phyloP scores from a whole-genome alignment of 2,888 invertebrate genomes.

The Globia sparganii region DNA sequence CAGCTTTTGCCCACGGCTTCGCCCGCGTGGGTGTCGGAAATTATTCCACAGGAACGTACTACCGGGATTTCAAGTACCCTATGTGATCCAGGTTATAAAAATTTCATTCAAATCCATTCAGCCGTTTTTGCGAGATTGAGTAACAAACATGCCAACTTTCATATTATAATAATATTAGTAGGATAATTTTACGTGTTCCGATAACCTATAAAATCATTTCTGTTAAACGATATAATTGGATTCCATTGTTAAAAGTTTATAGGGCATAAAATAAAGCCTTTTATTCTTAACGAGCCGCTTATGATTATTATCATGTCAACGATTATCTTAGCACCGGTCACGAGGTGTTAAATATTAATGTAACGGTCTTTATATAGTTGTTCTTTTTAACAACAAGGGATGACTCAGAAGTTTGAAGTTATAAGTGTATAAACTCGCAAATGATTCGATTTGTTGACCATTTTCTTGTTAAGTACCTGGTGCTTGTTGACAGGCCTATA shows the following conservation, averaged over 20 bases:
- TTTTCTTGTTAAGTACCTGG: too few species aligned
- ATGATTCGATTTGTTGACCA: too few species aligned
- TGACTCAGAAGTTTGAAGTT: background rate
- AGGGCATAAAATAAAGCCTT: conserved; percentile 29
- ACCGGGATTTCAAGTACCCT: background rate
- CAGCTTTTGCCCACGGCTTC: background rate
- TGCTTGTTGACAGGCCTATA: too few species aligned
- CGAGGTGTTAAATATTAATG: background rate
- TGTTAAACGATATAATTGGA: conserved; percentile 10
- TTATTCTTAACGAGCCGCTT: conserved; percentile 8
- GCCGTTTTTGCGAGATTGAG: too few species aligned
- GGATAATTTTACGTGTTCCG: conserved; percentile 25
- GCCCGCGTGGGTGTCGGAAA: background rate
- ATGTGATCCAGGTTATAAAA: background rate
- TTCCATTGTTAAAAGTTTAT: conserved; percentile 35
- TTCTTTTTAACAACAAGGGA: background rate
- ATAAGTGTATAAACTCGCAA: too few species aligned
- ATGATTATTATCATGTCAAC: conserved; percentile 38
- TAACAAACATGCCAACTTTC: too few species aligned
- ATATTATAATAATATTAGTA: too few species aligned
- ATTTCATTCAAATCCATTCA: too few species aligned
- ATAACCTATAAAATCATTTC: conserved; percentile 24
- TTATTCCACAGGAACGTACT: background rate
- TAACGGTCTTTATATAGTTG: conserved; percentile 17
- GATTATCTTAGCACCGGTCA: background rate